These are phyloP conservation scores for Agrochola macilenta DNA, from an alignment of 2,888 invertebrate genomes.

Conservation along the genomic window DNA sequence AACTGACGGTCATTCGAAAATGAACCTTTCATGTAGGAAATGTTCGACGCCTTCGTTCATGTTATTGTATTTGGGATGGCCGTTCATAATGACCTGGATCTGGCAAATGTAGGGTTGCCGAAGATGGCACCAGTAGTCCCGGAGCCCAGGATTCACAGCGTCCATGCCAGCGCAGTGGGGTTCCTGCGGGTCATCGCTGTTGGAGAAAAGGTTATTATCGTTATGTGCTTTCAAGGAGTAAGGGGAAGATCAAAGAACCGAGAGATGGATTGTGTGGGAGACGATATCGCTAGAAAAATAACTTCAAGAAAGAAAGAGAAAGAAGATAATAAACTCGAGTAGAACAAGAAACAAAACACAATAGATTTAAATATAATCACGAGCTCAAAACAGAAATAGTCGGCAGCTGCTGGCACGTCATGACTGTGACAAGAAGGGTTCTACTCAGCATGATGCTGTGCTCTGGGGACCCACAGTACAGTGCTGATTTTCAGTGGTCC, in stretches of 20 bases:
- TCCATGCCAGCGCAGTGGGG: constrained; percentile 85
- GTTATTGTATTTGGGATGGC: not conserved
- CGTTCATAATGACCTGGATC: constrained; percentile 34
- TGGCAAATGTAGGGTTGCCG: constrained; percentile 82
- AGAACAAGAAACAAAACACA: too few species aligned
- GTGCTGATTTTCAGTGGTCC: too few species aligned
- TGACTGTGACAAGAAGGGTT: too few species aligned
- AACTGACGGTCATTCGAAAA: not conserved
- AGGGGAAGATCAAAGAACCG: not conserved
- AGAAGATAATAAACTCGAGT: too few species aligned
- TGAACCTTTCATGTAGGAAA: not conserved
- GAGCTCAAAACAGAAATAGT: too few species aligned
- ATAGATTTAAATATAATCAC: too few species aligned
- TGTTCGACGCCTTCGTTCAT: not conserved
- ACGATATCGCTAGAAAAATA: not conserved
- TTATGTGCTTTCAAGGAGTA: not conserved
- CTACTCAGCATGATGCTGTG: too few species aligned
- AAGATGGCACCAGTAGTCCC: constrained; percentile 82
- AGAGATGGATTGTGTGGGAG: not conserved
- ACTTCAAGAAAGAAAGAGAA: too few species aligned
- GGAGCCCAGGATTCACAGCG: constrained; percentile 77
- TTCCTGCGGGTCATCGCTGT: constrained; percentile 75
- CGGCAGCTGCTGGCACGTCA: too few species aligned
- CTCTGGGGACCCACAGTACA: too few species aligned
- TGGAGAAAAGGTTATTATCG: constrained; percentile 13